phyloP scores from a whole-genome alignment of 92 coral and sea anemone species.

The Porites divaricata region DNA sequence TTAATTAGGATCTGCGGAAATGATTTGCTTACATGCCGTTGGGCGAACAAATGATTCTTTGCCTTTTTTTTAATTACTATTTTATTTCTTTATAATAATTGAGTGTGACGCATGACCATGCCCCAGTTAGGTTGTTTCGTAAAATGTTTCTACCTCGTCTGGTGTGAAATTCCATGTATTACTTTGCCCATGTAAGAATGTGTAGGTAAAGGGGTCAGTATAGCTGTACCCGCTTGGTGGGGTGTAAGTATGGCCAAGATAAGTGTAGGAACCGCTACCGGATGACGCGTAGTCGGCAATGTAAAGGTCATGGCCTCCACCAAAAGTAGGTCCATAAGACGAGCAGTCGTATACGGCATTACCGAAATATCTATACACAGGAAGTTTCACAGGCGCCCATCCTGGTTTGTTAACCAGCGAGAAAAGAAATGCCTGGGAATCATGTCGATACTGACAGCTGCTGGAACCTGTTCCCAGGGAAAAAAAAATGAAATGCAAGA shows the following conservation, averaged over 20 bases:
- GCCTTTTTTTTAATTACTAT: too few species aligned
- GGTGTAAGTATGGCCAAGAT: neutral
- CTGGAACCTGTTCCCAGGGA: neutral
- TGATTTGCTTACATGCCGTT: too few species aligned
- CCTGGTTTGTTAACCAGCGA: neutral
- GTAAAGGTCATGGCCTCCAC: neutral
- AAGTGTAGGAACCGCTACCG: neutral
- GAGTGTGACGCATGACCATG: too few species aligned
- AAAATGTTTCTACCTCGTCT: neutral
- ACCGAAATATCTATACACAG: neutral
- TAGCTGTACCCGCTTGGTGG: neutral
- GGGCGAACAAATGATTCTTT: accelerated
- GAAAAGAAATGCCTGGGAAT: neutral
- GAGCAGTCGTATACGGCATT: neutral
- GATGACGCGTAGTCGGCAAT: neutral
- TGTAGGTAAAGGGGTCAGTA: neutral
- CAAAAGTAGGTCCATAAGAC: neutral
- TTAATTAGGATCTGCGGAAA: too few species aligned
- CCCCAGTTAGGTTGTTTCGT: neutral
- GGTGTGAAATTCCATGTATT: neutral
- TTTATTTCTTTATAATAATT: too few species aligned
- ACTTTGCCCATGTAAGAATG: neutral
- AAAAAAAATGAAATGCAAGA: neutral
- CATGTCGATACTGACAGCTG: neutral
- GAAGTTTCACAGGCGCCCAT: neutral